These are phyloP conservation scores for Morpho deidamia DNA, from an alignment of 2,888 invertebrate species.

Conservation along the genomic window DNA sequence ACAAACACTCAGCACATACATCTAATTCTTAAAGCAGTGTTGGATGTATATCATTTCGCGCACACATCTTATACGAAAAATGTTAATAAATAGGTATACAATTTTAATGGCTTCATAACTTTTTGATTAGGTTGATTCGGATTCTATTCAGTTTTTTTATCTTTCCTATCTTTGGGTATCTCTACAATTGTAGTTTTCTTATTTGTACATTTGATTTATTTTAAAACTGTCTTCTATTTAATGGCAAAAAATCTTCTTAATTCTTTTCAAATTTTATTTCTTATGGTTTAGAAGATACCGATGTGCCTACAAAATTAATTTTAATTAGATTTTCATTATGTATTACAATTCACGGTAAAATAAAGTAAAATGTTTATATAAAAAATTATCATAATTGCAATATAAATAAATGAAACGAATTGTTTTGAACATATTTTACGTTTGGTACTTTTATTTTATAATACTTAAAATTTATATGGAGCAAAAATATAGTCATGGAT, in stretches of 20 bases:
- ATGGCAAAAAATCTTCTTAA: slow-evolving; percentile 1
- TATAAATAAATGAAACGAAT: no score
- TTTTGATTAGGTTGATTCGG: no score
- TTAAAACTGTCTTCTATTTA: neutral
- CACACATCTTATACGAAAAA: slow-evolving; percentile 30
- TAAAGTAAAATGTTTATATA: neutral
- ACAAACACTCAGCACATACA: slow-evolving; percentile 83
- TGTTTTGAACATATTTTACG: no score
- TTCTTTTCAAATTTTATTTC: slow-evolving; percentile 6
- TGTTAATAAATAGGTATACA: slow-evolving; percentile 15
- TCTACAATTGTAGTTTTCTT: neutral
- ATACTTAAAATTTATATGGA: no score
- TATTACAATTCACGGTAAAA: neutral
- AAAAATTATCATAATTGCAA: no score
- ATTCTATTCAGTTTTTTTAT: no score
- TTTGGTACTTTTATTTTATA: no score
- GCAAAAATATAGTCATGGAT: no score
- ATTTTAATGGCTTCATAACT: no score
- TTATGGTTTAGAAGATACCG: slow-evolving; percentile 25
- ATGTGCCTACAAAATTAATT: slow-evolving; percentile 50
- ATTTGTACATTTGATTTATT: neutral
- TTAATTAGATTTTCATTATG: slow-evolving; percentile 9
- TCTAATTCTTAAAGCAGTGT: slow-evolving; percentile 46
- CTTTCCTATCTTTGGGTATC: no score
- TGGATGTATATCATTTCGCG: neutral